Base-by-base conservation (phyloP, 1,140 invertebrate species). In the Drosophila varians region DNA sequence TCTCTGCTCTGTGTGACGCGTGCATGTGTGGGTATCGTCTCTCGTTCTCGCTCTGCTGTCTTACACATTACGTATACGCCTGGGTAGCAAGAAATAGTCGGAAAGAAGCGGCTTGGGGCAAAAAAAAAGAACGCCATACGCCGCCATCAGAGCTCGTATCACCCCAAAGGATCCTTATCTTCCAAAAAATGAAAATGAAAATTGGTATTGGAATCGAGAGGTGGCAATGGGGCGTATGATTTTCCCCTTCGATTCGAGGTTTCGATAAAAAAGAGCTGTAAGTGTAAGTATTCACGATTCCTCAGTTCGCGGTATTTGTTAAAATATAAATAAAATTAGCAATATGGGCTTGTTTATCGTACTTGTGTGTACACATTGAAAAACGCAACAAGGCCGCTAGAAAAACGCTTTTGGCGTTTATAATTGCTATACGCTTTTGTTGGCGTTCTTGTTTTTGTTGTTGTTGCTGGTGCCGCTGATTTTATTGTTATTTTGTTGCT, bases 371-470 rank as follows among this genome's bases (percentile, higher is more conserved):
- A 72, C 34, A 72, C 55, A 71, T 16, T 45, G 49, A 72, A 58
- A 71, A 72, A 72, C 69, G 68, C 69, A 72, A 72, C 69, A 72
- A 72, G 69, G 69, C 69, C 68, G 69, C 55, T 72, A 72, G 48
- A 72, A 71, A 72, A 71, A 53, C 48, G 43, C 47, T 61, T 72
- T 40, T 72, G 69, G 68, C 69, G 66, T 72, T 72, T 72, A 72
- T 72, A 72, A 72, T 72, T 72, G 47, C 69, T 70, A 46, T 45
- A 36, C 16, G 18, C 48, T 23, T n/a, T 62, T 57, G 60, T 65
- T 62, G 40, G 55, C 57, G 19, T 58, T 46, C 16, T 23, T 23
- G 28, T 34, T 57, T 21, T 48, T 18, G 12, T 57, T 57, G n/a
- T n/a, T 31, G 4, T 31, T 31, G 28, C n/a, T 31, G 28, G 2